These are phyloP conservation scores for Morphnarchus princeps DNA, from an alignment of 2,113 vertebrate species.

Conservation along the genomic window DNA sequence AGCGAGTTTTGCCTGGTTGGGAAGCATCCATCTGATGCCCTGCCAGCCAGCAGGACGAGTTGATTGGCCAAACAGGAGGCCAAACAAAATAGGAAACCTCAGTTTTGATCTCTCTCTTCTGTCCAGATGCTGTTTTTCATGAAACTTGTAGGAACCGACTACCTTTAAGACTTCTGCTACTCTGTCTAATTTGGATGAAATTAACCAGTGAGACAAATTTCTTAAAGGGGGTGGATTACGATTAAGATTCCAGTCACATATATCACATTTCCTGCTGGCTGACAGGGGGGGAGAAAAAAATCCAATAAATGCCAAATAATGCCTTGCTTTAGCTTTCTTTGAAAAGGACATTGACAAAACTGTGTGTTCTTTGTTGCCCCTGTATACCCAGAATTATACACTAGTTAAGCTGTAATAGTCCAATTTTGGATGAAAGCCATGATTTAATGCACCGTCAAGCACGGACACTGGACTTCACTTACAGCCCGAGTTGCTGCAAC, in stretches of 20 bases:
- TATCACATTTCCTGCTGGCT: background rate
- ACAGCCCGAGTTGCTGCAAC: background rate
- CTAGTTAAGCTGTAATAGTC: background rate
- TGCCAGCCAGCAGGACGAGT: background rate
- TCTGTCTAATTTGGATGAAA: background rate
- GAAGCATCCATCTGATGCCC: background rate
- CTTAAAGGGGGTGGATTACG: background rate
- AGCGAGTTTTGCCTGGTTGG: background rate
- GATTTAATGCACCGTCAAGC: background rate
- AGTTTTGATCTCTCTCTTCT: background rate
- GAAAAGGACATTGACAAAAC: background rate
- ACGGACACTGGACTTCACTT: background rate
- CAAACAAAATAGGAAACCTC: background rate
- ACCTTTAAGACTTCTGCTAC: background rate
- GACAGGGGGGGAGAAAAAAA: background rate
- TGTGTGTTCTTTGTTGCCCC: background rate
- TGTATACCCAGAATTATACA: background rate
- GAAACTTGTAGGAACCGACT: background rate
- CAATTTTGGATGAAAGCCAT: background rate
- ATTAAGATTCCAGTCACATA: background rate
- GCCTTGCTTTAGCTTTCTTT: background rate
- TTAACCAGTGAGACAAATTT: background rate
- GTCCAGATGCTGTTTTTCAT: background rate
- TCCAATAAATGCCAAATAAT: background rate
- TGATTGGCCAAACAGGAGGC: background rate